These are phyloP conservation scores for Diorhabda sublineata DNA, from an alignment of 1,140 invertebrate species.

Conservation along the genomic window DNA sequence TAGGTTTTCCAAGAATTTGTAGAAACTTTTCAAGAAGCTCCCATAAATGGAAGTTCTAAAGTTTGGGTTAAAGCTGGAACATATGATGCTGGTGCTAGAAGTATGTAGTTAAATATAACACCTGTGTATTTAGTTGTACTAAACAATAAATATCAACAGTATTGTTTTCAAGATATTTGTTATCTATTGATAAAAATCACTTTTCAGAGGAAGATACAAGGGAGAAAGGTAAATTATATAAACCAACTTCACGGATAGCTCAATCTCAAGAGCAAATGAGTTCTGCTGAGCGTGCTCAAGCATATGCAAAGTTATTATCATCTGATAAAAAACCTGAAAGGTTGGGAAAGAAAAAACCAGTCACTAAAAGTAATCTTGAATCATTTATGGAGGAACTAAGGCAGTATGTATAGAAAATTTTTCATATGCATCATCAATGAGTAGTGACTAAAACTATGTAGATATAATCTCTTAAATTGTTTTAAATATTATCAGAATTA, in stretches of 20 bases:
- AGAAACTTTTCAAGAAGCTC: constrained; percentile 90
- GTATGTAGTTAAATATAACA: constrained; percentile 51
- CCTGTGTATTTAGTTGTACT: no score
- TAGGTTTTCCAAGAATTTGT: constrained; percentile 96
- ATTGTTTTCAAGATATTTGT: no score
- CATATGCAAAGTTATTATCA: constrained; percentile 67
- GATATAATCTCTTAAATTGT: background rate
- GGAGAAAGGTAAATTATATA: constrained; percentile 90
- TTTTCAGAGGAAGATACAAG: constrained; percentile 76
- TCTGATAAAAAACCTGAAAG: constrained; percentile 61
- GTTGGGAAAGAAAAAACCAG: constrained; percentile 72
- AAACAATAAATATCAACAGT: no score
- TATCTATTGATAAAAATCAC: no score
- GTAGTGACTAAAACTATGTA: no score
- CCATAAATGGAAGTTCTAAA: constrained; percentile 73
- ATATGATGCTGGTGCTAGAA: constrained; percentile 90
- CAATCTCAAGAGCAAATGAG: constrained; percentile 49
- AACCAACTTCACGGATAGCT: constrained; percentile 78
- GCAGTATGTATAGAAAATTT: constrained; percentile 31
- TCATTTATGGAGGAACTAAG: constrained; percentile 43
- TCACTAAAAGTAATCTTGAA: constrained; percentile 93
- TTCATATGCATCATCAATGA: no score
- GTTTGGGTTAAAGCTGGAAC: constrained; percentile 96
- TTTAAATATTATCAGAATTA: background rate
- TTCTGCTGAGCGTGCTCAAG: constrained; percentile 58